Evolutionary conservation across 2,888 invertebrate genomes (phyloP).

Genomic region (Opisthograptis luteolata): DNA sequence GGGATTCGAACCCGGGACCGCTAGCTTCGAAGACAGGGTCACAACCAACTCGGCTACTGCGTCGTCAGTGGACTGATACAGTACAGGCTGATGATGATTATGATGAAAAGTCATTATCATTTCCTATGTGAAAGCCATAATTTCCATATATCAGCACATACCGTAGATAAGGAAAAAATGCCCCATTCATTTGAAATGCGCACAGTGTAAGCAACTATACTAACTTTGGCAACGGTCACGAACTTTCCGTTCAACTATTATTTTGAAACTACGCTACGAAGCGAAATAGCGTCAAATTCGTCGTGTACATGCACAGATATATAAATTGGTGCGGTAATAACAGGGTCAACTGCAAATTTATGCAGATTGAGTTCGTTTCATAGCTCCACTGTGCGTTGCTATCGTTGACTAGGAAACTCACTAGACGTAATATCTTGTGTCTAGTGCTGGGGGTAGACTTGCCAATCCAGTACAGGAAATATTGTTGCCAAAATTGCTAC

Average conservation of each 20-base stretch:
- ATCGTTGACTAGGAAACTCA: conserved; percentile 10
- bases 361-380: conserved; percentile 73
- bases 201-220: conserved; percentile 35
- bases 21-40: too few species aligned
- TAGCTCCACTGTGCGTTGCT: conserved; percentile 58
- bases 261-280: conserved; percentile 47
- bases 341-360: conserved; percentile 76
- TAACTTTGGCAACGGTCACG: conserved; percentile 43
- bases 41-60: too few species aligned
- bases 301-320: conserved; percentile 38
- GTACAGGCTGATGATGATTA: too few species aligned
- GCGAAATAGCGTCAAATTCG: conserved; percentile 52
- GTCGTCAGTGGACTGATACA: too few species aligned
- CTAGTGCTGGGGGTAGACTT: too few species aligned
- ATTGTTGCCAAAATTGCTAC: too few species aligned
- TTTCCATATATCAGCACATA: background rate
- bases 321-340: conserved; percentile 61
- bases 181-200: background rate
- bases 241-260: conserved; percentile 43
- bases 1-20: too few species aligned
- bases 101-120: too few species aligned
- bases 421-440: too few species aligned
- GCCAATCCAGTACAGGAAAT: too few species aligned
- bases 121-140: too few species aligned
- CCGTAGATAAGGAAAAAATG: background rate